phyloP scores from a whole-genome alignment of 2,797 vertebrate genomes.

The Phoebastria nigripes region DNA sequence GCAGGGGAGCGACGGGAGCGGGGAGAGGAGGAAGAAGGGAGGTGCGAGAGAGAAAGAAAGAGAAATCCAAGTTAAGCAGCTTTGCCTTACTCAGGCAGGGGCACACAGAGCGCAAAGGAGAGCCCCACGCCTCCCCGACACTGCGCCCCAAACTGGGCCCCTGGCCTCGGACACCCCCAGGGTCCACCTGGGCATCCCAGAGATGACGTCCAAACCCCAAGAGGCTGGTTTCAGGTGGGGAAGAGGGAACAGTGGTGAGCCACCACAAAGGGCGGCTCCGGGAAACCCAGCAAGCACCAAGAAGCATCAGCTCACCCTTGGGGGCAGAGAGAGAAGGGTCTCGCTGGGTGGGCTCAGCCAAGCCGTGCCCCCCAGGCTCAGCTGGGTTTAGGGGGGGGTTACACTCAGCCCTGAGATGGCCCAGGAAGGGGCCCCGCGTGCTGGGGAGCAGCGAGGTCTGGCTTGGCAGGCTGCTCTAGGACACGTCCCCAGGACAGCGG shows the following conservation, averaged over 20 bases:
- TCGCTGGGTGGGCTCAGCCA: neutral
- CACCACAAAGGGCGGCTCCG: neutral
- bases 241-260: neutral
- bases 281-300: neutral
- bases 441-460: neutral
- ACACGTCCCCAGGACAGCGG: neutral
- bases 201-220: neutral
- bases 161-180: rapidly evolving
- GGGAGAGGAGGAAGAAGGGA: constrained; percentile 2
- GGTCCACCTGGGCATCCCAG: neutral
- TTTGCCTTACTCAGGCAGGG: neutral
- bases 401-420: neutral
- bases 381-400: neutral
- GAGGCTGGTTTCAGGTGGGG: neutral
- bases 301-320: neutral
- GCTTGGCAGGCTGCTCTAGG: neutral
- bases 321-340: neutral
- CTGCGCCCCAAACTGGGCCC: neutral
- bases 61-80: constrained; percentile 51
- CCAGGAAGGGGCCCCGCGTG: neutral
- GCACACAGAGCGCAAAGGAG: neutral
- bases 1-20: neutral
- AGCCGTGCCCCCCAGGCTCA: neutral
- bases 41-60: constrained; percentile 25
- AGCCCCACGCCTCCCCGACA: neutral